phyloP scores from a whole-genome alignment of 1,140 invertebrate genomes.

The Polyergus mexicanus region DNA sequence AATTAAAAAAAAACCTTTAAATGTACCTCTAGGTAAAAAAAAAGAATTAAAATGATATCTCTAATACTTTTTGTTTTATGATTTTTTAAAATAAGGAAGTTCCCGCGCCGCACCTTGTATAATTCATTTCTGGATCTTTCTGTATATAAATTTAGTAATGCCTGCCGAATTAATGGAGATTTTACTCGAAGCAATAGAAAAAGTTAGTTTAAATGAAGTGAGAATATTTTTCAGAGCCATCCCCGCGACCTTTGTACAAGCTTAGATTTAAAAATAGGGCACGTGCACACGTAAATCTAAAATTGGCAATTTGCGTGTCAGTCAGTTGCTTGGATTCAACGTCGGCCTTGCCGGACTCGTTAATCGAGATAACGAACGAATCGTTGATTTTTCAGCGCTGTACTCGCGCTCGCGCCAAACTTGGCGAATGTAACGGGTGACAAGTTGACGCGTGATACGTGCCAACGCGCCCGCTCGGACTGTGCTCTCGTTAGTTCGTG shows the following conservation, averaged over 20 bases:
- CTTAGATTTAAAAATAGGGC: not conserved
- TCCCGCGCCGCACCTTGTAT: no score
- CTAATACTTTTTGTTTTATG: no score
- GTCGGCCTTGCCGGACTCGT: not conserved
- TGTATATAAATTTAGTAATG: not conserved
- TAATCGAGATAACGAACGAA: constrained; percentile 52
- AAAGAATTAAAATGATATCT: no score
- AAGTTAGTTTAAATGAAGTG: not conserved
- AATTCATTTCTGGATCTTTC: not conserved
- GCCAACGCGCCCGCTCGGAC: constrained; percentile 51
- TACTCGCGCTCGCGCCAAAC: not conserved
- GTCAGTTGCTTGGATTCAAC: not conserved
- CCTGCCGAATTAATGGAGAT: not conserved
- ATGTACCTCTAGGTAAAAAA: no score
- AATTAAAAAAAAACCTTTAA: no score
- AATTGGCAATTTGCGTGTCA: constrained; percentile 44
- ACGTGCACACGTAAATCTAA: constrained; percentile 29
- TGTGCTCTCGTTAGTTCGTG: constrained; percentile 44
- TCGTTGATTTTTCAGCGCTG: constrained; percentile 33
- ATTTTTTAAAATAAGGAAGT: no score
- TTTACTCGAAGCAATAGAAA: not conserved
- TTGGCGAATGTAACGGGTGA: constrained; percentile 58
- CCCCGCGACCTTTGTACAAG: not conserved
- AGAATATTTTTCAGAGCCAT: not conserved
- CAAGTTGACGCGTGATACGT: constrained; percentile 74